These are phyloP conservation scores for Arnoldichthys spilopterus DNA, from an alignment of 2,797 vertebrate species.

Conservation along the genomic window DNA sequence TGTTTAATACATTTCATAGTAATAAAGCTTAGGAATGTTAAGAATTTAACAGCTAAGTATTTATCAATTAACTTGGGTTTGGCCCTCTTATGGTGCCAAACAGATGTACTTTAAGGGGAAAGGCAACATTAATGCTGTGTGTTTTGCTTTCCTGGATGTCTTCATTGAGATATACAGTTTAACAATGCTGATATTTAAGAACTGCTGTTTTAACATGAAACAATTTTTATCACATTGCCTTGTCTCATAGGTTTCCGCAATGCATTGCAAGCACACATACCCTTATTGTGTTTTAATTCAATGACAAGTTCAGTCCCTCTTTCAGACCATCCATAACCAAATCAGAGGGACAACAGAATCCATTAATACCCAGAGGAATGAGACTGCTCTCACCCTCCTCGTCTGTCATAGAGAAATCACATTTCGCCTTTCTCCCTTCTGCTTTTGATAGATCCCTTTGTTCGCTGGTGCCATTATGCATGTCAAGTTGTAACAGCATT, in stretches of 20 bases:
- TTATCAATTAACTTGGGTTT: background rate
- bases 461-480: slow-evolving; percentile 47
- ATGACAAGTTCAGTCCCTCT: slow-evolving; percentile 49
- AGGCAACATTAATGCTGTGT: background rate
- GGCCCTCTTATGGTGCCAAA: background rate
- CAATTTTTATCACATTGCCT: background rate
- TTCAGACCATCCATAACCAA: slow-evolving; percentile 46
- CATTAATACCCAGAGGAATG: slow-evolving; percentile 55
- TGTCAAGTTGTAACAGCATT: slow-evolving; percentile 53
- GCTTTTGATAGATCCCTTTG: slow-evolving; percentile 56
- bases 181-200: background rate
- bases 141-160: background rate
- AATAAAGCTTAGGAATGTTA: too few relatives aligned
- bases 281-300: slow-evolving; percentile 47
- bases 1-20: too few relatives aligned
- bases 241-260: slow-evolving; percentile 36
- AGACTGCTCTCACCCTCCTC: slow-evolving; percentile 4
- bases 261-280: slow-evolving; percentile 29
- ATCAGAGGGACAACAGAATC: slow-evolving; percentile 54
- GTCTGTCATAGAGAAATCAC: slow-evolving; percentile 46
- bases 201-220: background rate
- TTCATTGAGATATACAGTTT: background rate
- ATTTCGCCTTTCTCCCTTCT: slow-evolving; percentile 38
- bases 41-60: background rate
- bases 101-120: too few relatives aligned